Percentiles rank a stretch among this genome's conserved stretches.
phyloP scores from a whole-genome alignment of 1,140 invertebrate species.

The Leptonema lineaticorne region DNA sequence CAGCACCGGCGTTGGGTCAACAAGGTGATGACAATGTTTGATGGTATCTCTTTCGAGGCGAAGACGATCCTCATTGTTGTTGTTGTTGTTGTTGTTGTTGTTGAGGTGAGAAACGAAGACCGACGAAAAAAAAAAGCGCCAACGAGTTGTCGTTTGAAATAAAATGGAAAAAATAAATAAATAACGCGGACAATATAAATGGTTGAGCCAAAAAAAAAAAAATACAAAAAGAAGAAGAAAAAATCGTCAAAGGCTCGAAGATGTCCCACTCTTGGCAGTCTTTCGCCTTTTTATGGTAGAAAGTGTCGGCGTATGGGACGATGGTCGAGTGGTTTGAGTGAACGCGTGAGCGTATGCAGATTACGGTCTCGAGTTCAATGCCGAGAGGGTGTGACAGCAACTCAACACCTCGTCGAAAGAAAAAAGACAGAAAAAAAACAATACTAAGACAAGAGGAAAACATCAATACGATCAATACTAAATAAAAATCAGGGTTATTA shows the following conservation, averaged over 20 bases:
- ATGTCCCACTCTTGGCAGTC: no score
- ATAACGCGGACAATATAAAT: background rate
- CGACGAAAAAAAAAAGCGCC: background rate
- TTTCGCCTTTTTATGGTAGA: constrained; percentile 7
- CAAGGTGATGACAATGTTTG: background rate
- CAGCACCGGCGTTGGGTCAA: background rate
- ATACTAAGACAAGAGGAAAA: background rate
- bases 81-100: no score
- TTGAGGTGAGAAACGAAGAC: background rate
- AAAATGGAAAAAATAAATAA: background rate
- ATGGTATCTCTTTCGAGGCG: background rate
- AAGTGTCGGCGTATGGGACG: background rate
- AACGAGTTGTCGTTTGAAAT: no score
- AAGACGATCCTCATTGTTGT: background rate
- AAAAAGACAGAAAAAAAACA: background rate
- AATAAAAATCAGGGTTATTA: no score
- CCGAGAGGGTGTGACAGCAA: constrained; percentile 23
- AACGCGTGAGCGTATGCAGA: constrained; percentile 29
- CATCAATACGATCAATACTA: no score
- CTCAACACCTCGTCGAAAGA: constrained; percentile 20
- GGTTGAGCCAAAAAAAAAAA: background rate
- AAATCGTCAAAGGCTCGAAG: no score
- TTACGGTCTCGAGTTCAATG: constrained; percentile 23
- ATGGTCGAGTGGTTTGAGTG: background rate
- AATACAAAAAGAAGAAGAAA: background rate